Percentiles rank a stretch among this genome's conserved stretches.
Evolutionary conservation across 37 sponge, comb jelly and placozoan genomes (phyloP).

Genomic region (Corticium candelabrum): DNA sequence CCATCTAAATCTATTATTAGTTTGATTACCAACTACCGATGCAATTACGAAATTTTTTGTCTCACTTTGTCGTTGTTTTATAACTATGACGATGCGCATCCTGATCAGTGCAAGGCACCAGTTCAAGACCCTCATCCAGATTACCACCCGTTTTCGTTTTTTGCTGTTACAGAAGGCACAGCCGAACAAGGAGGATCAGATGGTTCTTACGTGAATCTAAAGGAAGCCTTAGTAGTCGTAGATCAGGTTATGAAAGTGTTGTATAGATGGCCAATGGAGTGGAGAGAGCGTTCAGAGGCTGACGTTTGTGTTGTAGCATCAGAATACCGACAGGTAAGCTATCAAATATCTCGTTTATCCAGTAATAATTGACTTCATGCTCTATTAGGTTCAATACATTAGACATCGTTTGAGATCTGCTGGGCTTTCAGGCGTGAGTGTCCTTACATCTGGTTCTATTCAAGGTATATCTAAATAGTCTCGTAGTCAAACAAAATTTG

Average conservation of each 20-base stretch:
- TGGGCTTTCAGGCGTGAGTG: background rate
- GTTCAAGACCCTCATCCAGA: background rate
- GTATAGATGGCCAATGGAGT: background rate
- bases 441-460: background rate
- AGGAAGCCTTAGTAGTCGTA: background rate
- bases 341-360: background rate
- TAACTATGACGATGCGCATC: background rate
- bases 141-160: background rate
- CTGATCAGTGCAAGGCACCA: background rate
- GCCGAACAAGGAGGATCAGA: background rate
- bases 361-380: background rate
- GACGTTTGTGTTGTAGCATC: background rate
- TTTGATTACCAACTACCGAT: background rate
- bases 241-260: background rate
- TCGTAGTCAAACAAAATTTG: too few relatives aligned
- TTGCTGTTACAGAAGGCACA: background rate
- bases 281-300: background rate
- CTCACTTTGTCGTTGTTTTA: background rate
- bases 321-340: background rate
- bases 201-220: background rate
- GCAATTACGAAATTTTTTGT: background rate
- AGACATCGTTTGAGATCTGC: background rate
- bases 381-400: slow-evolving; percentile 3
- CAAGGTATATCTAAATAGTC: too few relatives aligned
- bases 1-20: background rate